Conservation (phyloP, 2,797 vertebrate species). For the Lutjanus campechanus region DNA sequence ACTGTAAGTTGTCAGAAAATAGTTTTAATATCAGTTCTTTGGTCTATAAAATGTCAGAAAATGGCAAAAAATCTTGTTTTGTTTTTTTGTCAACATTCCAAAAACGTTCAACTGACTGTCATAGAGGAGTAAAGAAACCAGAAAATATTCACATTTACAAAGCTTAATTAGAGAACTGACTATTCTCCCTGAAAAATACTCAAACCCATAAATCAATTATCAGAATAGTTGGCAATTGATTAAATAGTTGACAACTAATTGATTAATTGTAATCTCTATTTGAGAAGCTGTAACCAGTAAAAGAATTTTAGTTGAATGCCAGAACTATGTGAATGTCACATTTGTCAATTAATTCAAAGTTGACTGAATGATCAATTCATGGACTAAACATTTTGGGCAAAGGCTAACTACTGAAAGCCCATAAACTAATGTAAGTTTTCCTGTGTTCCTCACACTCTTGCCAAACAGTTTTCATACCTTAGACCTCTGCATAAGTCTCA, state of each 20-base stretch:
- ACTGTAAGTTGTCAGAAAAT: neutral
- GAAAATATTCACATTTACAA: neutral
- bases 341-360: neutral
- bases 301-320: neutral
- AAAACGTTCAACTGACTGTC: too few relatives aligned
- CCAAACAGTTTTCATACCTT: conserved; percentile 50
- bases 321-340: neutral
- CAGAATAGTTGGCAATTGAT: too few relatives aligned
- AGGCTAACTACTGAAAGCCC: neutral
- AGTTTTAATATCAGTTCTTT: too few relatives aligned
- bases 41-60: too few relatives aligned
- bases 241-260: too few relatives aligned
- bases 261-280: too few relatives aligned
- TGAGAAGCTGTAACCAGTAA: neutral
- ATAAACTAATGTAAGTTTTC: conserved; percentile 25
- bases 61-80: neutral
- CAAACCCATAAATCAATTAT: too few relatives aligned
- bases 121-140: neutral
- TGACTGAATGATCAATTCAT: neutral
- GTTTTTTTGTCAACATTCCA: neutral
- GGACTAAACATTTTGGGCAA: neutral
- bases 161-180: too few relatives aligned
- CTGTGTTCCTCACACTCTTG: conserved; percentile 22
- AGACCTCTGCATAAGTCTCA: conserved; percentile 37
- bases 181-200: too few relatives aligned